Conservation (phyloP, 2,888 invertebrate species). For the Pyrocoelia pectoralis region DNA sequence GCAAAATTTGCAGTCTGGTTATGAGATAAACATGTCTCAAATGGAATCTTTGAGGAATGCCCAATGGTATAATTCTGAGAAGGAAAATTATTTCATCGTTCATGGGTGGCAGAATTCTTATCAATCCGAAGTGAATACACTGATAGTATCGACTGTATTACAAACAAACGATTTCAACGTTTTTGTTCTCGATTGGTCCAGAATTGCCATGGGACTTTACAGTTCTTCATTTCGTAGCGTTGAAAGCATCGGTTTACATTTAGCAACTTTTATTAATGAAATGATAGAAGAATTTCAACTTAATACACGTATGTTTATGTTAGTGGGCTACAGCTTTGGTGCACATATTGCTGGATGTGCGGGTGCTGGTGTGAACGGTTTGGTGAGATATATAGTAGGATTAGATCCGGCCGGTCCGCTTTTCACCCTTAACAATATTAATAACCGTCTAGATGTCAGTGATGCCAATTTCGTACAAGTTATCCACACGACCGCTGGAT, state of each 20-base stretch:
- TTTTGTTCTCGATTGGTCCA: conserved; percentile 32
- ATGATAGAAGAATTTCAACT: conserved; percentile 27
- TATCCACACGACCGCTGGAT: conserved; percentile 33
- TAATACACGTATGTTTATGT: conserved; percentile 13
- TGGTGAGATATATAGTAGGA: conserved; percentile 36
- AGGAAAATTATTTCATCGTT: conserved; percentile 27
- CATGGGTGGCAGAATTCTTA: conserved; percentile 34
- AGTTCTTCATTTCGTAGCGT: conserved; percentile 22
- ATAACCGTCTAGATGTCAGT: conserved; percentile 29
- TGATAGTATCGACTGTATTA: conserved; percentile 19
- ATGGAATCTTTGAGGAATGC: background rate
- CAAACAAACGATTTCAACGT: conserved; percentile 22
- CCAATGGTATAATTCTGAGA: conserved; percentile 15
- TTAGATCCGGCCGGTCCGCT: conserved; percentile 37
- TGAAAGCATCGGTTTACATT: conserved; percentile 29
- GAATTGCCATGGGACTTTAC: conserved; percentile 20
- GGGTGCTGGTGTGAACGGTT: conserved; percentile 29
- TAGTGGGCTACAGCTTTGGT: conserved; percentile 39
- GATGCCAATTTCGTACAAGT: conserved; percentile 38
- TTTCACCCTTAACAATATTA: conserved; percentile 18
- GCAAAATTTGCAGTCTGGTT: background rate
- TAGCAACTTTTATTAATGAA: conserved; percentile 30
- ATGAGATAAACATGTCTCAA: background rate
- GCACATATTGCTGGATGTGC: conserved; percentile 37
- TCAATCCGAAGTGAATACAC: conserved; percentile 13